These are phyloP conservation scores for Cheilosia vulpina DNA, from an alignment of 2,888 invertebrate genomes.

Conservation along the genomic window DNA sequence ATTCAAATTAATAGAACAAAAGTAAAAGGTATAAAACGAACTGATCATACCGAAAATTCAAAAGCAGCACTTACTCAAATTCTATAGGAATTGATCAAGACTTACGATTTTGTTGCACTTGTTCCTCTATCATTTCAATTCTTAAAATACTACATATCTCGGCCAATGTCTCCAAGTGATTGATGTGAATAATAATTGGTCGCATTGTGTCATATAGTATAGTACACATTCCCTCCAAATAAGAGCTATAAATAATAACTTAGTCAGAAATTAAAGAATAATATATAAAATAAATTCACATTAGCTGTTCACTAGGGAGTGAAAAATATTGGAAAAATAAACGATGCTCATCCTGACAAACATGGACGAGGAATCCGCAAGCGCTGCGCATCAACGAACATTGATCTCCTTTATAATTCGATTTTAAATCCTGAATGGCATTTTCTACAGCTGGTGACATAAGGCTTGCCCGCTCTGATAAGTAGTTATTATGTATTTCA, in stretches of 20 bases:
- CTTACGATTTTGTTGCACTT: constrained; percentile 92
- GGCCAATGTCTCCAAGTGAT: constrained; percentile 98
- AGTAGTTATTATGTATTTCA: constrained; percentile 94
- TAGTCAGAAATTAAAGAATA: not conserved
- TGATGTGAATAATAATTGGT: constrained; percentile 97
- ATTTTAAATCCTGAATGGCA: constrained; percentile 88
- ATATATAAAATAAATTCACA: constrained; percentile 83
- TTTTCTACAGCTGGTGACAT: constrained; percentile 89
- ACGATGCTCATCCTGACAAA: constrained; percentile 97
- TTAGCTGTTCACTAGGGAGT: constrained; percentile 87
- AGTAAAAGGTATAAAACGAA: no score
- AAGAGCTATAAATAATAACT: constrained; percentile 85
- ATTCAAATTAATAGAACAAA: not conserved
- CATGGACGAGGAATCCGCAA: constrained; percentile 95
- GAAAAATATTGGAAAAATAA: constrained; percentile 96
- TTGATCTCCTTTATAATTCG: constrained; percentile 88
- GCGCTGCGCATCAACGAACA: constrained; percentile 94
- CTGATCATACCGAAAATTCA: no score
- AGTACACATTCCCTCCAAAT: constrained; percentile 93
- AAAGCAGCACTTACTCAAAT: no score
- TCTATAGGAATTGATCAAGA: constrained; percentile 1
- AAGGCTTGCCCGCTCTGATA: constrained; percentile 88
- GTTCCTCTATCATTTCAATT: constrained; percentile 95
- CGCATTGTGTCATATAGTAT: constrained; percentile 95
- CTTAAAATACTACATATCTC: constrained; percentile 97